Evolutionary conservation across 2,113 vertebrate species (phyloP).

Genomic region (Labeo catla): DNA sequence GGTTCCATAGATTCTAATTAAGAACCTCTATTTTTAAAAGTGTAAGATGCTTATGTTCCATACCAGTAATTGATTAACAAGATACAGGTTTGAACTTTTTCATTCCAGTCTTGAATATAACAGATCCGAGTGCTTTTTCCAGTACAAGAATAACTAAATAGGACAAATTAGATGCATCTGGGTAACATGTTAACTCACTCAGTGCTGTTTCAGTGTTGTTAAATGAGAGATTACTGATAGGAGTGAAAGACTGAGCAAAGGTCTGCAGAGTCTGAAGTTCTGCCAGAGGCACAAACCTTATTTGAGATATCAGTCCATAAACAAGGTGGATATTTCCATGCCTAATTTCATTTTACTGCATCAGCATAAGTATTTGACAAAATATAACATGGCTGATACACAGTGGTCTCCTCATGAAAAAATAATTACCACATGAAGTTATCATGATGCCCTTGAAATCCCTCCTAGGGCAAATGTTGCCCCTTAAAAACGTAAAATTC

Average conservation of each 20-base stretch:
- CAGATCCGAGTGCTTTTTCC: background rate
- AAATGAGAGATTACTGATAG: background rate
- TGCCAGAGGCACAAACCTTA: background rate
- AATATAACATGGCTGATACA: background rate
- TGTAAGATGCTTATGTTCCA: too few relatives aligned
- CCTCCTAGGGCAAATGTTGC: background rate
- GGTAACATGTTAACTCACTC: background rate
- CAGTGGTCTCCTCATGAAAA: background rate
- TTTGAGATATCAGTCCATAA: background rate
- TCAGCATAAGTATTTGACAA: background rate
- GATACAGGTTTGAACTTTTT: background rate
- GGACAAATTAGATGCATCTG: background rate
- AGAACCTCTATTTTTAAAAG: background rate
- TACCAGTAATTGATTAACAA: background rate
- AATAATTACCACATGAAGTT: background rate
- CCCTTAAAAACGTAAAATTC: background rate
- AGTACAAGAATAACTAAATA: background rate
- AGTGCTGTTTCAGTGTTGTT: background rate
- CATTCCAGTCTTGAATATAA: background rate
- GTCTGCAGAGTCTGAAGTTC: conserved; percentile 47
- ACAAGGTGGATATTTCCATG: background rate
- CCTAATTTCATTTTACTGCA: background rate
- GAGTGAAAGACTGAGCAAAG: conserved; percentile 40
- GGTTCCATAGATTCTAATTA: background rate
- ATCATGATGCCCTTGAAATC: background rate